phyloP scores from a whole-genome alignment of 2,797 vertebrate species.

The Malurus splendens region DNA sequence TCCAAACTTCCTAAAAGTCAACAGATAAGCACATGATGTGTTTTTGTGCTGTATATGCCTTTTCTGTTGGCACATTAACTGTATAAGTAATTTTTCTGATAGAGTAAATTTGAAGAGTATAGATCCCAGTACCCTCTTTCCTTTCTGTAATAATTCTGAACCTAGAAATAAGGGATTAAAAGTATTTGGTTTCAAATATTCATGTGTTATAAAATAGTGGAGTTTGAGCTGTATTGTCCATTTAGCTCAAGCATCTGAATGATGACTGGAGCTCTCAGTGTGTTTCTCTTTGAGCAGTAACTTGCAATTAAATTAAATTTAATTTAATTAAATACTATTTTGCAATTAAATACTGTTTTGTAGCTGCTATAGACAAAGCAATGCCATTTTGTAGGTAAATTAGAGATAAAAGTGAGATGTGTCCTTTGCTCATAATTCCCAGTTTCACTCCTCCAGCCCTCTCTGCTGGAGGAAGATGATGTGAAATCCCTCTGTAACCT shows the following conservation, averaged over 20 bases:
- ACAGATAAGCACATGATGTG: background rate
- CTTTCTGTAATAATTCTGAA: background rate
- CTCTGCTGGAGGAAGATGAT: background rate
- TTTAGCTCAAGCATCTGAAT: background rate
- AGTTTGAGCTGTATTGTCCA: background rate
- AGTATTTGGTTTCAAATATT: background rate
- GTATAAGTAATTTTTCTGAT: background rate
- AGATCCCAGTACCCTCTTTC: background rate
- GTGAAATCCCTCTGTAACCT: background rate
- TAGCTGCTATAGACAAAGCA: background rate
- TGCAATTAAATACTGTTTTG: background rate
- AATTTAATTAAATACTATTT: background rate
- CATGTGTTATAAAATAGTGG: background rate
- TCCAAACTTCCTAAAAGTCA: background rate
- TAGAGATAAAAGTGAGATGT: background rate
- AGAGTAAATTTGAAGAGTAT: background rate
- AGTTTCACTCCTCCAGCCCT: background rate
- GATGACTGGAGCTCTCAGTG: background rate
- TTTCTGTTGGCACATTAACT: background rate
- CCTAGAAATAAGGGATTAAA: background rate
- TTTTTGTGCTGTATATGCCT: background rate
- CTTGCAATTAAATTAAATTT: too few relatives aligned
- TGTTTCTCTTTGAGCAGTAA: background rate
- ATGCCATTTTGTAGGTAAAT: background rate
- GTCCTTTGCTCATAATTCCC: background rate